Evolutionary conservation across 64 coral and sea anemone species (phyloP), one percentile per base, ranked within the genome.

Genomic region (Stichodactyla helianthus): DNA sequence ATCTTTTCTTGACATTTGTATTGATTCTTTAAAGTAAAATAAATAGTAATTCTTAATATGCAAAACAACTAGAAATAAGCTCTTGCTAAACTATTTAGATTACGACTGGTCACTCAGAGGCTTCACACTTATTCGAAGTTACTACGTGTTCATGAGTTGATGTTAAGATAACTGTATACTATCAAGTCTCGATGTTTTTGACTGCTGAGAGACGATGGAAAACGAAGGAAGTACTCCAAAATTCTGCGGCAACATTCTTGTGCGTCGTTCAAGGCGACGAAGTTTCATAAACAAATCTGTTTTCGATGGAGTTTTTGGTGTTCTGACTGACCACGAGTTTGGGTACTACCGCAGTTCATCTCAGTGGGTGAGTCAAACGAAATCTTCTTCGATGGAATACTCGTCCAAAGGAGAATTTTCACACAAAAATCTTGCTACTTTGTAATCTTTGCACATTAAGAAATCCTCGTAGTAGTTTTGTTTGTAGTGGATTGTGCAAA

Each of bases 191-290:
- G 22, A 35, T 31, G 68, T 74, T 81, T 81, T 15, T 51, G 16
- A 20, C 9, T 6, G 22, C 77, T 0, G 17, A 5, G 17, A 90
- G 54, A 16, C 51, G 4, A 90, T 59, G 50, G 62, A 71, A 13
- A 89, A 70, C 9, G 86, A 59, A 54, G 57, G 64, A 77, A 60
- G 55, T 18, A 59, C 76, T 11, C 86, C 91, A 88, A 97, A 85
- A 74, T 97, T 93, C 86, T 97, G 94, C 51, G 94, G 94, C 4
- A 97, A 97, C 64, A 82, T 97, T 79, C 85, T 97, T n/a, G 88
- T 93, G 14, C 76, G 88, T 79, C 88, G 89, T 50, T 59, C 71
- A 4, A 97, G 83, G 17, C 88, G 88, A 80, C 55, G 88, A 2
- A 97, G 91, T 50, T 93, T 97, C 63, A 78, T 97, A 1, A 92